Base-by-base conservation (phyloP, 2,797 vertebrate genomes). In the Muscicapa comitata region DNA sequence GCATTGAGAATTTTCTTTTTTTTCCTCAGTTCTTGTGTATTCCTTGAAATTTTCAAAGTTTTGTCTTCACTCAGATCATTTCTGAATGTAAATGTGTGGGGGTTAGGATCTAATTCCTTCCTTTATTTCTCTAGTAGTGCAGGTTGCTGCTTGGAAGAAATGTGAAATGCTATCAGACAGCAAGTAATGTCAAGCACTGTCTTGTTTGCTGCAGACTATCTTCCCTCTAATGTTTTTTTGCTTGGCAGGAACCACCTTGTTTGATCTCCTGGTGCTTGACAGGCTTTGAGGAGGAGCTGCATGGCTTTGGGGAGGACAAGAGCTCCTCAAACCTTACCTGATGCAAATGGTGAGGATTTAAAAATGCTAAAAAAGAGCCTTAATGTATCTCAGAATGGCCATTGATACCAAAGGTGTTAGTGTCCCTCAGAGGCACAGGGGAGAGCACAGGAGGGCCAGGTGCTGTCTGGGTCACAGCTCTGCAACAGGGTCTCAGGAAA, bases 51-150 rank as follows among this genome's bases (percentile, higher is more conserved):
- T 16, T 62, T 31, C 21, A 47, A 47, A 3, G 11, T 17, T 81
- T 92, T 79, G 3, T 78, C 43, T 82, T 86, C 40, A 11, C 43
- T 45, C 37, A 45, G 50, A 78, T 42, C 16, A 23, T 51, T 76
- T 58, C 55, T 89, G 28, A 37, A 48, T 18, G 43, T 31, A 66
- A 63, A 73, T 6, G 1, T 38, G 33, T 17, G 25, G 13, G 18
- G 7, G 0, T 66, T 33, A 51, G 53, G 24, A 51, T 35, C 2
- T 1, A 87, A 76, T 17, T 58, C 10, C 7, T 70, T 73, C 13
- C 20, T 72, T 53, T 42, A 12, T 66, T 67, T 76, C 3, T 2
- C 5, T 47, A 9, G n/a, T 67, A 2, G 0, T 47, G 4, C 29
- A 72, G 19, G 17, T 8, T 31, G 25, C 45, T 80, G 38, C 54